A percentile compares a stretch with the other conserved stretches of the same genome.
These are phyloP conservation scores for Cylindroiulus punctatus DNA, from an alignment of 2,888 invertebrate species.

Conservation along the genomic window DNA sequence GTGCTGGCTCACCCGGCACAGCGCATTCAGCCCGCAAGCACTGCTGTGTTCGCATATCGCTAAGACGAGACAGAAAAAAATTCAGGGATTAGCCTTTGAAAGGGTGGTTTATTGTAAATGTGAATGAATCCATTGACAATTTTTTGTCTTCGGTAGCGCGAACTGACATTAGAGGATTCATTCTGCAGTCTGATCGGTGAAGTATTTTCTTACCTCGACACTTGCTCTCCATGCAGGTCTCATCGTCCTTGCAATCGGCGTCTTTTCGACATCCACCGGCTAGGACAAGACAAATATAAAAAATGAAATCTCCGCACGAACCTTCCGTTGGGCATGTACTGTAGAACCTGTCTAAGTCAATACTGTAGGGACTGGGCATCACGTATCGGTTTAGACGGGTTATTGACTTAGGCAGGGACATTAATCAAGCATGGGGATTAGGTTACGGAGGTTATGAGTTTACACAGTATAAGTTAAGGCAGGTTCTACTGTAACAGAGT, in stretches of 20 bases:
- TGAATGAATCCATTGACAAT: no score
- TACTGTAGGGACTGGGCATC: no score
- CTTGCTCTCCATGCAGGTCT: constrained; percentile 68
- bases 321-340: no score
- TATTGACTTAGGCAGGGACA: no score
- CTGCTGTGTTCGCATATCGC: constrained; percentile 63
- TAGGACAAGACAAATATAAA: neutral
- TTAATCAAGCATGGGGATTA: no score
- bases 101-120: neutral
- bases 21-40: constrained; percentile 87
- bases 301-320: neutral
- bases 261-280: constrained; percentile 79
- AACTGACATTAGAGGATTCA: no score
- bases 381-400: no score
- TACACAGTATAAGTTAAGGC: no score
- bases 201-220: constrained; percentile 60
- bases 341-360: no score
- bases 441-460: no score
- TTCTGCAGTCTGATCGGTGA: neutral
- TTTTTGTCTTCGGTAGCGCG: neutral
- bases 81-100: neutral
- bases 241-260: constrained; percentile 80
- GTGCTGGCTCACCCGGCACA: constrained; percentile 78
- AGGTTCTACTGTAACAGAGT: no score
- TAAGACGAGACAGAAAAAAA: neutral